Percentiles rank a stretch among this genome's conserved stretches.
These are phyloP conservation scores for Galerucella nymphaeae DNA, from an alignment of 2,888 invertebrate genomes.

Conservation along the genomic window DNA sequence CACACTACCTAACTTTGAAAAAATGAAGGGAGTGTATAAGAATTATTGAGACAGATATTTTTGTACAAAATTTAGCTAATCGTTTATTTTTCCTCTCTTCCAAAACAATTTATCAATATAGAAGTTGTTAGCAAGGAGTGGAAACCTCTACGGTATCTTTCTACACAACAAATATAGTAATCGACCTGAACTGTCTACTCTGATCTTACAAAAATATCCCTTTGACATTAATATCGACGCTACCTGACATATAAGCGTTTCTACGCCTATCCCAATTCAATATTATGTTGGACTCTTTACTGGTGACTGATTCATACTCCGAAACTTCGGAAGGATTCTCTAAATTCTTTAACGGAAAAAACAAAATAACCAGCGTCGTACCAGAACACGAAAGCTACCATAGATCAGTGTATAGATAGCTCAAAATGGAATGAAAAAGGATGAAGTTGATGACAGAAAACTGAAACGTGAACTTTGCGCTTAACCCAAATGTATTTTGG, in stretches of 20 bases:
- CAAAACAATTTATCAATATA: too few relatives aligned
- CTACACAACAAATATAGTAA: neutral
- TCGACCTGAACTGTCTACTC: neutral
- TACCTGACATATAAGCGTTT: neutral
- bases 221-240: neutral
- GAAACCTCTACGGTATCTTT: neutral
- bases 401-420: too few relatives aligned
- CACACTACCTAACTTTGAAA: too few relatives aligned
- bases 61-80: too few relatives aligned
- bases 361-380: neutral
- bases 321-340: neutral
- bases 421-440: too few relatives aligned
- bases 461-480: too few relatives aligned
- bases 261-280: neutral
- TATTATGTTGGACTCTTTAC: neutral
- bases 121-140: neutral
- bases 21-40: too few relatives aligned
- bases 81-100: too few relatives aligned
- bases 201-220: neutral
- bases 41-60: too few relatives aligned
- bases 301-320: neutral
- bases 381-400: neutral
- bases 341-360: neutral
- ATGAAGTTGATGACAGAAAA: too few relatives aligned
- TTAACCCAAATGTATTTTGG: too few relatives aligned